phyloP scores from a whole-genome alignment of 2,888 invertebrate species.

The Notocelia uddmanniana region DNA sequence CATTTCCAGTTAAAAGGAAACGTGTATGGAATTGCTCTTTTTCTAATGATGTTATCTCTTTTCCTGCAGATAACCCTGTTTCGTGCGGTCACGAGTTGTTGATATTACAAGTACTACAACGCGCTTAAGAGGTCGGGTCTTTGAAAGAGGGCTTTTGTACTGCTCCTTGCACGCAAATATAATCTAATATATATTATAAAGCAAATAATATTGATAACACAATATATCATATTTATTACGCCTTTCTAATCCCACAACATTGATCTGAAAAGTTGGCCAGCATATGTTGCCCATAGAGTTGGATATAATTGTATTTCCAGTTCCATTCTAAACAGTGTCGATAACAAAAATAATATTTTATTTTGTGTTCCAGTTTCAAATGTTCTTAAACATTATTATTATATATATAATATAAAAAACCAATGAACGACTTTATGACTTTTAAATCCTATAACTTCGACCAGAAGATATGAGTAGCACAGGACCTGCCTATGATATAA shows the following conservation, averaged over 20 bases:
- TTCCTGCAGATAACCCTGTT: slow-evolving; percentile 59
- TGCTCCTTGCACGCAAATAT: background rate
- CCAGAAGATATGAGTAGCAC: no score
- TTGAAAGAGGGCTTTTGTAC: background rate
- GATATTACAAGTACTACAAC: slow-evolving; percentile 12
- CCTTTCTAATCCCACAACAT: slow-evolving; percentile 24
- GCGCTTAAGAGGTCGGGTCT: slow-evolving; percentile 1
- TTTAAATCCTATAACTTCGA: slow-evolving; percentile 1
- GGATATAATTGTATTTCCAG: no score
- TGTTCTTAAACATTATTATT: no score
- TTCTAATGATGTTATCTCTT: slow-evolving; percentile 65
- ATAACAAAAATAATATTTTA: slow-evolving; percentile 30
- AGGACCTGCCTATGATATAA: no score
- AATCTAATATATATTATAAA: no score
- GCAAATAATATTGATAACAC: no score
- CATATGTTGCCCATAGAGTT: no score
- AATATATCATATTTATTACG: slow-evolving; percentile 16
- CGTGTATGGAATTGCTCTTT: slow-evolving; percentile 67
- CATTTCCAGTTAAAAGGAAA: slow-evolving; percentile 65
- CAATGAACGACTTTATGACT: no score
- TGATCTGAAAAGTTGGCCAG: slow-evolving; percentile 34
- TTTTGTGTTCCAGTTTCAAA: no score
- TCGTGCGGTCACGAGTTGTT: slow-evolving; percentile 56
- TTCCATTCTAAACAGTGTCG: background rate
- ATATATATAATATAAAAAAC: no score